Evolutionary conservation across 2,113 vertebrate genomes (phyloP).

Genomic region (Psettodes erumei): DNA sequence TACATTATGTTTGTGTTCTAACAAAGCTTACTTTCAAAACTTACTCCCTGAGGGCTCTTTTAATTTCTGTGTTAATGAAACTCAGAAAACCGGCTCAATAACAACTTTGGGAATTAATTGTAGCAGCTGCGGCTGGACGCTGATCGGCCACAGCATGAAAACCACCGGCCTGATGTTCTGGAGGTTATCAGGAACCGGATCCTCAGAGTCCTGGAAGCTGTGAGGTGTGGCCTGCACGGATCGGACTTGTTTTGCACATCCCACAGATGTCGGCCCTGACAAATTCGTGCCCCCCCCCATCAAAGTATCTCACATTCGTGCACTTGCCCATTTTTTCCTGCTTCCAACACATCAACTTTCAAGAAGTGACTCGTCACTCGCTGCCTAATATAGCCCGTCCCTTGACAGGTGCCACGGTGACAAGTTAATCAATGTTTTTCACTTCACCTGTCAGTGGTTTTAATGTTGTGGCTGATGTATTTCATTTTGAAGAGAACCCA

Average conservation of each 20-base stretch:
- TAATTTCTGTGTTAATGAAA: background rate
- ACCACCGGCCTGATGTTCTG: background rate
- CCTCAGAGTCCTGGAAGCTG: background rate
- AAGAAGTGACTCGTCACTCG: background rate
- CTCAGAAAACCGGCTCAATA: background rate
- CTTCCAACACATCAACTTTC: background rate
- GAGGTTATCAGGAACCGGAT: too few species aligned
- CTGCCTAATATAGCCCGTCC: background rate
- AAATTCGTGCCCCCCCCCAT: too few species aligned
- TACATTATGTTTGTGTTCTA: background rate
- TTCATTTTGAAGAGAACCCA: conserved; percentile 8
- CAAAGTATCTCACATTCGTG: background rate
- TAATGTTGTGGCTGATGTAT: background rate
- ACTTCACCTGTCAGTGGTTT: background rate
- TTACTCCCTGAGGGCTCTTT: too few species aligned
- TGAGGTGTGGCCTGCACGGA: too few species aligned
- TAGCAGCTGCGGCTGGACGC: background rate
- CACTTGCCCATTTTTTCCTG: background rate
- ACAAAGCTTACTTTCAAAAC: background rate
- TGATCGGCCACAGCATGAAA: background rate
- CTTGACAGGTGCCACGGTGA: background rate
- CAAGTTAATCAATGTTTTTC: background rate
- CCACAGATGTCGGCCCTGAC: too few species aligned
- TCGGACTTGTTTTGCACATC: too few species aligned
- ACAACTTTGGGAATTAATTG: background rate